Conservation (phyloP, 2,113 vertebrate genomes). For the Vidua macroura region DNA sequence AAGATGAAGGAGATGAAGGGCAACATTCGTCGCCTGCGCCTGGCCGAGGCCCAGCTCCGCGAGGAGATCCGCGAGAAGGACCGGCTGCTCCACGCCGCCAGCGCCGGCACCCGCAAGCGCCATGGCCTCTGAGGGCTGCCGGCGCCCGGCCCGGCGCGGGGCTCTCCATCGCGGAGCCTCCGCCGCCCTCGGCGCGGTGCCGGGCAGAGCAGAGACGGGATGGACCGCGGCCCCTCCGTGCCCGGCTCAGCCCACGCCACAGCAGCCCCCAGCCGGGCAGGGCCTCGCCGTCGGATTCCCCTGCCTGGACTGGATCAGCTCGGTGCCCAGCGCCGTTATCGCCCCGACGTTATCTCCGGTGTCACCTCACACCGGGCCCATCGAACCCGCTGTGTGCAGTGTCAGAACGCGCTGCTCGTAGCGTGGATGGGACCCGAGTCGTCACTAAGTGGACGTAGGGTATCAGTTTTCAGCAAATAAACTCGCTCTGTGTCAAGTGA, state of each 20-base stretch:
- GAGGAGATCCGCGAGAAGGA: conserved; percentile 94
- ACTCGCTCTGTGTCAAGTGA: background rate
- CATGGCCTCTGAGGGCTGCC: conserved; percentile 72
- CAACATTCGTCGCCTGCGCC: conserved; percentile 91
- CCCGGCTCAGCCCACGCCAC: background rate
- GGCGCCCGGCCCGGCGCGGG: background rate
- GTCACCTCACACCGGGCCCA: background rate
- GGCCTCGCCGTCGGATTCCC: background rate
- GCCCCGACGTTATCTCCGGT: background rate
- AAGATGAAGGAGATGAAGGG: conserved; percentile 99
- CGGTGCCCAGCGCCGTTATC: background rate
- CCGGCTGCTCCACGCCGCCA: conserved; percentile 78
- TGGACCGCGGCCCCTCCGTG: background rate
- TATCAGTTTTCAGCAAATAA: background rate
- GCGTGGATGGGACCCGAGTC: background rate
- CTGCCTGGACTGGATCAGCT: background rate
- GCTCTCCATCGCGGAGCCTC: background rate
- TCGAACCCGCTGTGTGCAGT: background rate
- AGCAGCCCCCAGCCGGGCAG: background rate
- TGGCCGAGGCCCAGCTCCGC: conserved; percentile 89
- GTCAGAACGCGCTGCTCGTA: background rate
- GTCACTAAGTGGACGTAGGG: background rate
- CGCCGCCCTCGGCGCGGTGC: background rate
- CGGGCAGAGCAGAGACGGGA: background rate
- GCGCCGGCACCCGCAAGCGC: conserved; percentile 82